Base-by-base conservation (phyloP, 2,113 vertebrate species). In the Amphiprion ocellaris region DNA sequence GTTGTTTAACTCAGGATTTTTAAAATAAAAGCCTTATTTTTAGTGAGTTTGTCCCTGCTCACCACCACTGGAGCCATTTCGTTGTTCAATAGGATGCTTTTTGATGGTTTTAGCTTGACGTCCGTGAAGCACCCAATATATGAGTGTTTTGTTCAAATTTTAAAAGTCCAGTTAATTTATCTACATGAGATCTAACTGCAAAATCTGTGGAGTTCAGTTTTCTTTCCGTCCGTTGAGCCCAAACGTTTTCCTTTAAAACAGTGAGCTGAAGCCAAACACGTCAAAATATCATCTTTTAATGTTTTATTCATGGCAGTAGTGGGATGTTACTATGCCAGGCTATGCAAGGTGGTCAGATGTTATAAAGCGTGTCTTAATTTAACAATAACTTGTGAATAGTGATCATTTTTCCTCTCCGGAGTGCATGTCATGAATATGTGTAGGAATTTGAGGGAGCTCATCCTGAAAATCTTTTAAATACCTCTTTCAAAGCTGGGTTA, bases 1-100 rank as follows among this genome's bases (percentile, higher is more conserved):
- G 84, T 82, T 75, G 56, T 90, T 90, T 81, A 70, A 89, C 93
- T 95, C 93, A 94, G 94, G 93, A 89, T 82, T 92, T 91, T 89
- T 85, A 72, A 76, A 50, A 37, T 76, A 39, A 62, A 58, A 50
- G 16, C 41, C 11, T 84, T 80, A 62, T 79, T 88, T 89, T 84
- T 71, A 82, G 12, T 55, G 5, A 4, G 59, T 46, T 64, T 46
- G 2, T 56, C 58, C 66, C 44, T 46, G 47, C 11, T 70, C 30
- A 26, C 10, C 10, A 6, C 15, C 5, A 4, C 24, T 53, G 10
- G 5, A 67, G 15, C 50, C 1, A 0, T 37, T 37, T 37, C 7
- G 8, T 37, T 52, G n/a, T 70, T 81, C 61, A 69, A 47, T 37
- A 23, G 19, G 33, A 54, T 55, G 0, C 0, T 21, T 39, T 76